Conservation (phyloP, 2,888 invertebrate species). For the Hypena proboscidalis region DNA sequence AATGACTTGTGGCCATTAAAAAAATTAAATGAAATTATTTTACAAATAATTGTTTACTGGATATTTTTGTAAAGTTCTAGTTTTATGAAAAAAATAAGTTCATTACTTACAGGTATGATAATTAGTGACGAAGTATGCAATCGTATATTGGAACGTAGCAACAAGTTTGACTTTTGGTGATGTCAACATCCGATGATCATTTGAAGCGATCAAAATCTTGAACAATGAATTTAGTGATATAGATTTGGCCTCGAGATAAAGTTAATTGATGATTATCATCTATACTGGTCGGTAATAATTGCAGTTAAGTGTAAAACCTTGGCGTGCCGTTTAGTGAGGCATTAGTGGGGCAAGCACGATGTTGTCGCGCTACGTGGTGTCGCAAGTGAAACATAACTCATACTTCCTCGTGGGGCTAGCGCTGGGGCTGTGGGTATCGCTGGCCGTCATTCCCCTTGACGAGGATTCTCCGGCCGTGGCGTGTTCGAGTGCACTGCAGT, state of each 20-base stretch:
- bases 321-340: not conserved
- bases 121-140: no score
- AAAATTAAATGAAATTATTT: no score
- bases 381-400: slow-evolving; percentile 83
- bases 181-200: not conserved
- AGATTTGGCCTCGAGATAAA: slow-evolving; percentile 30
- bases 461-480: slow-evolving; percentile 54
- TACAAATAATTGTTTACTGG: no score
- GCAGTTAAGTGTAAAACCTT: not conserved
- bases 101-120: no score
- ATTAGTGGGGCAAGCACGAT: slow-evolving; percentile 43
- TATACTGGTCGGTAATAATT: slow-evolving; percentile 12
- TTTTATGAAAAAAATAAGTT: no score
- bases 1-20: no score
- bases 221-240: slow-evolving; percentile 14
- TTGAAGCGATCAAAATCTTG: slow-evolving; percentile 5
- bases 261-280: slow-evolving; percentile 41
- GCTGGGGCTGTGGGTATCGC: slow-evolving; percentile 83
- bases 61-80: no score
- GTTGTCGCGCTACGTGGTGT: slow-evolving; percentile 76
- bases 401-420: slow-evolving; percentile 85
- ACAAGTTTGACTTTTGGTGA: not conserved
- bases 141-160: no score
- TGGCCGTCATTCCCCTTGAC: slow-evolving; percentile 79
- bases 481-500: slow-evolving; percentile 29